Percentiles rank a stretch among this genome's conserved stretches.
These are phyloP conservation scores for Onthophagus taurus DNA, from an alignment of 1,140 invertebrate genomes.

Conservation along the genomic window DNA sequence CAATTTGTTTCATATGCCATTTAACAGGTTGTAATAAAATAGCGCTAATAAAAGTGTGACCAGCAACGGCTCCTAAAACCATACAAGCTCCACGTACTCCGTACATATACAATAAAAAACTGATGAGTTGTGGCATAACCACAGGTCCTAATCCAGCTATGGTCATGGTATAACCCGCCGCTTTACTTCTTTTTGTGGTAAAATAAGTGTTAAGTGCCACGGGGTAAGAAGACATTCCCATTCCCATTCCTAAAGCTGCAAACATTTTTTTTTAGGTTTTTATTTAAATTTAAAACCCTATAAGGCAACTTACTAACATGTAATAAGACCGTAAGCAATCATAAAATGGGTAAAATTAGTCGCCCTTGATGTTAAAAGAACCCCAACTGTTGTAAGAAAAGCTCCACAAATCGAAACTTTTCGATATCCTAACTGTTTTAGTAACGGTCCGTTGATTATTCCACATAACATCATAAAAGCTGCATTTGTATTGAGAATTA, in stretches of 20 bases:
- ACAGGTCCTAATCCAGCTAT: conserved; percentile 41
- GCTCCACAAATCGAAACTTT: conserved; percentile 50
- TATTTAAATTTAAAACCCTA: background rate
- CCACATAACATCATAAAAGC: conserved; percentile 51
- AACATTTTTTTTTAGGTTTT: conserved; percentile 5
- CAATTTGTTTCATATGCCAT: conserved; percentile 42
- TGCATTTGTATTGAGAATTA: conserved; percentile 55
- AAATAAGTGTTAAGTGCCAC: conserved; percentile 43
- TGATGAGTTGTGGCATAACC: conserved; percentile 40
- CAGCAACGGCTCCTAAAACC: conserved; percentile 36
- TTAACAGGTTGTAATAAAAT: conserved; percentile 41
- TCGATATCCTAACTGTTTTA: conserved; percentile 52
- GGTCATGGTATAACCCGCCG: conserved; percentile 39
- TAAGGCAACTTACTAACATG: conserved; percentile 45
- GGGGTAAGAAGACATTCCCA: conserved; percentile 48
- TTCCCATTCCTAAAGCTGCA: conserved; percentile 49
- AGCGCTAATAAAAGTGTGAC: conserved; percentile 37
- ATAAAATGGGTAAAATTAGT: conserved; percentile 49
- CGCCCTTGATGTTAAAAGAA: conserved; percentile 46
- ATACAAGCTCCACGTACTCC: conserved; percentile 37
- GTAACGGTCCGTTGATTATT: conserved; percentile 53
- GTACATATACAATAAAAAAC: conserved; percentile 33
- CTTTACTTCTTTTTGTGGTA: conserved; percentile 35
- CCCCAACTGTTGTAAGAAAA: conserved; percentile 43
- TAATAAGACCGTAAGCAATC: conserved; percentile 52